Base-by-base conservation (phyloP, 2,113 vertebrate species). In the Pituophis catenifer region DNA sequence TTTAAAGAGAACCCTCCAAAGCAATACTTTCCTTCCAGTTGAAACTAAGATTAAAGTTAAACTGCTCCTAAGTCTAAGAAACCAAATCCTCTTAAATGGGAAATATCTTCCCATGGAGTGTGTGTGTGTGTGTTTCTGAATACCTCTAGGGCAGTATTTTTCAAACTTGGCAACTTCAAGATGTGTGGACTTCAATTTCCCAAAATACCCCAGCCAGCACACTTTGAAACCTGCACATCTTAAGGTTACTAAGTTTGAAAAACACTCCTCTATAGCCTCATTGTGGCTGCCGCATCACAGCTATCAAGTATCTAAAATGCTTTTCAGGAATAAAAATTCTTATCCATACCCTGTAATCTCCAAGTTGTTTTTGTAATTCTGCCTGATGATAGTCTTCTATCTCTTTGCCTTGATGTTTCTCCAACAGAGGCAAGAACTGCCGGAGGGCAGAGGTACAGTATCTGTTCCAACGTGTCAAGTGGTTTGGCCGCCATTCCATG, bases 401-500 rank as follows among this genome's bases (percentile, higher is more conserved):
- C 0, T 99, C 98, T 59, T 96, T 98, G n/a, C 99, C 98, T 1
- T 97, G 97, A 52, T 98, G 98, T 92, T 96, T 97, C 96, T 99
- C 99, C 95, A 99, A 95, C 54, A 98, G 97, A 0, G 99, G 99
- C 95, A 99, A 86, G 95, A 99, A 99, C 8, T 99, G 99, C 0
- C 99, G 98, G 6, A 99, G 97, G 0, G 98, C 97, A 2, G 98
- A 98, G 58, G 98, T 98, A 81, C 99, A 99, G 95, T 99, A 98
- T 94, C 99, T 97, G 96, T 99, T 99, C 99, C 99, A 99, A 6
- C 99, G 99, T 0, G 99, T 99, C n/a, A 99, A 97, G 15, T 98
- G 98, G 5, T 97, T 98, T 0, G 99, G 99, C 86, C 99, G 98
- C 99, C 99, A 99, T 93, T 99, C 98, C 99, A 99, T 99, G 65